Conservation (phyloP, 2,797 vertebrate genomes). For the Myoxocephalus aenaeus region DNA sequence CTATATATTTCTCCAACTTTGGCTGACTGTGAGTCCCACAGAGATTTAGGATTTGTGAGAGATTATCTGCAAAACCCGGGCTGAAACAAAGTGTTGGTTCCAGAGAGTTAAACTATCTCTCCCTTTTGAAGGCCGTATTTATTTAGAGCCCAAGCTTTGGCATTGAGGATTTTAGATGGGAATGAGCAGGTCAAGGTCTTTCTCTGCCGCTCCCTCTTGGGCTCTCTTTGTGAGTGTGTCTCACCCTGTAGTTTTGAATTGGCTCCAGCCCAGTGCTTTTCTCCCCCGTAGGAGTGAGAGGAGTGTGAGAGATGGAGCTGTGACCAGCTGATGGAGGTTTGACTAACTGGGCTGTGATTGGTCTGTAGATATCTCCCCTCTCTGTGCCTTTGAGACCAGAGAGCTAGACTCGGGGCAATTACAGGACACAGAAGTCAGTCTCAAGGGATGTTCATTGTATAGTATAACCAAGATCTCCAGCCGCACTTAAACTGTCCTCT, state of each 20-base stretch:
- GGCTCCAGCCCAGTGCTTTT: conserved; percentile 68
- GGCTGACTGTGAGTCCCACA: conserved; percentile 58
- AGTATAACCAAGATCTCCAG: conserved; percentile 46
- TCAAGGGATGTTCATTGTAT: conserved; percentile 55
- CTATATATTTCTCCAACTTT: conserved; percentile 60
- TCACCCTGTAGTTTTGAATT: conserved; percentile 69
- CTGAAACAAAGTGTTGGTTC: conserved; percentile 73
- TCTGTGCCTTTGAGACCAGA: conserved; percentile 57
- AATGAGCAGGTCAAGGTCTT: conserved; percentile 76
- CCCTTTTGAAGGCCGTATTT: conserved; percentile 66
- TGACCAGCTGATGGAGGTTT: conserved; percentile 72
- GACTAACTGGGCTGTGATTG: conserved; percentile 68
- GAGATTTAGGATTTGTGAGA: conserved; percentile 74
- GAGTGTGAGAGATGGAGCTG: conserved; percentile 65
- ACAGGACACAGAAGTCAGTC: conserved; percentile 64
- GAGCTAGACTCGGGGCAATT: conserved; percentile 62
- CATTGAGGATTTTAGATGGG: conserved; percentile 59
- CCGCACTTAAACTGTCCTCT: conserved; percentile 45
- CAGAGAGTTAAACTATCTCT: conserved; percentile 65
- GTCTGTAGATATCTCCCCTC: conserved; percentile 54
- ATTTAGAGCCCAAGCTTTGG: conserved; percentile 67
- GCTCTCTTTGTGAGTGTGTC: conserved; percentile 25
- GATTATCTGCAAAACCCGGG: conserved; percentile 69
- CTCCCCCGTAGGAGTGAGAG: conserved; percentile 58
- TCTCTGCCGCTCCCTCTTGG: conserved; percentile 31